Percentiles rank a stretch among this genome's conserved stretches.
Evolutionary conservation across 2,797 vertebrate species (phyloP).

Genomic region (Sparidentex hasta): DNA sequence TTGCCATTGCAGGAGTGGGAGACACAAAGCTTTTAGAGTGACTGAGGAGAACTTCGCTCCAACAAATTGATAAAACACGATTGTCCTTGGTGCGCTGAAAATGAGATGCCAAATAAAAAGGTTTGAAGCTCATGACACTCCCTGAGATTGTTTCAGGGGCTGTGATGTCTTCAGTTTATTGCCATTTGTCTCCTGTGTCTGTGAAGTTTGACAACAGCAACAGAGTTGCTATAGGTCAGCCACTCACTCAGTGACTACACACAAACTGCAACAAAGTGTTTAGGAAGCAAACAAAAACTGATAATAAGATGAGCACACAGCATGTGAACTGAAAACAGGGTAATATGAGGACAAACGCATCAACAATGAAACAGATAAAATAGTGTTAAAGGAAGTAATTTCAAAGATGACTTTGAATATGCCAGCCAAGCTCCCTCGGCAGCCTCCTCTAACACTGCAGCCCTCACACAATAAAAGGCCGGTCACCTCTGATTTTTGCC

Average conservation of each 20-base stretch:
- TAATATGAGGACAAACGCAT: slow-evolving; percentile 13
- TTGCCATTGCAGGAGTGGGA: slow-evolving; percentile 11
- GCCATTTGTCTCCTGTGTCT: slow-evolving; percentile 28
- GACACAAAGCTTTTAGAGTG: slow-evolving; percentile 17
- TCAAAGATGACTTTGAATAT: slow-evolving; percentile 35
- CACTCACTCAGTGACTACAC: slow-evolving; percentile 15
- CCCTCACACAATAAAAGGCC: slow-evolving; percentile 28
- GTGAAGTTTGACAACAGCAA: not conserved
- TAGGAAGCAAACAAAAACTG: slow-evolving; percentile 7
- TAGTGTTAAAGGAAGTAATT: slow-evolving; percentile 20
- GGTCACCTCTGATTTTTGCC: slow-evolving; percentile 48
- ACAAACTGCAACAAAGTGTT: slow-evolving; percentile 27
- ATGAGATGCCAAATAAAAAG: slow-evolving; percentile 9
- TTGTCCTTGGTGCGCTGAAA: slow-evolving; percentile 1
- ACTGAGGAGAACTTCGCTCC: slow-evolving; percentile 12
- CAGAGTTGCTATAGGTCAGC: not conserved
- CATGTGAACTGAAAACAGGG: slow-evolving; percentile 18
- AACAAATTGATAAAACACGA: slow-evolving; percentile 8
- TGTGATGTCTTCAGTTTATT: slow-evolving; percentile 40
- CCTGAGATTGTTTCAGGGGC: slow-evolving; percentile 34
- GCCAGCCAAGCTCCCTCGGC: slow-evolving; percentile 8
- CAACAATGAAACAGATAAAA: slow-evolving; percentile 5
- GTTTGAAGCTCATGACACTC: slow-evolving; percentile 14
- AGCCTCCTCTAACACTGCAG: slow-evolving; percentile 1
- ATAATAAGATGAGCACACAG: slow-evolving; percentile 13